These are phyloP conservation scores for Hecatera dysodea DNA, from an alignment of 2,888 invertebrate species.

Conservation along the genomic window DNA sequence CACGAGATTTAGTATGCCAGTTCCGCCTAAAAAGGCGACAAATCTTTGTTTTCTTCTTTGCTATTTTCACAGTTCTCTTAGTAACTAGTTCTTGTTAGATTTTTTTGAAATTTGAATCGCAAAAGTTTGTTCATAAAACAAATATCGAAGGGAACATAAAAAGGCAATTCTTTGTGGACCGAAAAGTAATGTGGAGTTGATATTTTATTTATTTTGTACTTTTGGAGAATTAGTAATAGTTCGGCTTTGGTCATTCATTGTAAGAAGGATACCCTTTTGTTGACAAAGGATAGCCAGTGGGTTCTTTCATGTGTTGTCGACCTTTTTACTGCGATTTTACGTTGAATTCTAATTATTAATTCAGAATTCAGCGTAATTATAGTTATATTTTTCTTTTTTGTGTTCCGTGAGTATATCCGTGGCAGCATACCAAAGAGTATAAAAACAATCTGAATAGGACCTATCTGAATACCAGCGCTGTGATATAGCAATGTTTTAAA, in stretches of 20 bases:
- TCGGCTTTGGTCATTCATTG: neutral
- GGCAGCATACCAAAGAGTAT: no score
- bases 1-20: slow-evolving; percentile 26
- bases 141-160: slow-evolving; percentile 35
- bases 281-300: neutral
- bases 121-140: slow-evolving; percentile 35
- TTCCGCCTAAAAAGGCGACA: slow-evolving; percentile 11
- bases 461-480: no score
- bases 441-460: no score
- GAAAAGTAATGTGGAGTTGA: slow-evolving; percentile 7
- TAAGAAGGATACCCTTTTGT: neutral
- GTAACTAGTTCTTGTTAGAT: slow-evolving; percentile 17
- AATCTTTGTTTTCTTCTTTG: slow-evolving; percentile 30
- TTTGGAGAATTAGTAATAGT: slow-evolving; percentile 7
- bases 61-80: slow-evolving; percentile 25
- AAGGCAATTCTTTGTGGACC: slow-evolving; percentile 30
- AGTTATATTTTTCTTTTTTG: no score
- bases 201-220: slow-evolving; percentile 35
- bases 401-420: no score
- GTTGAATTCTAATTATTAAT: neutral
- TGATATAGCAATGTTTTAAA: no score
- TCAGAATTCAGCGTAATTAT: no score
- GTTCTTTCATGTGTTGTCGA: neutral
- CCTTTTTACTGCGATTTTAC: neutral
- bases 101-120: slow-evolving; percentile 24